Base-by-base conservation (phyloP, 1,140 invertebrate genomes). In the Glossosoma conforme region DNA sequence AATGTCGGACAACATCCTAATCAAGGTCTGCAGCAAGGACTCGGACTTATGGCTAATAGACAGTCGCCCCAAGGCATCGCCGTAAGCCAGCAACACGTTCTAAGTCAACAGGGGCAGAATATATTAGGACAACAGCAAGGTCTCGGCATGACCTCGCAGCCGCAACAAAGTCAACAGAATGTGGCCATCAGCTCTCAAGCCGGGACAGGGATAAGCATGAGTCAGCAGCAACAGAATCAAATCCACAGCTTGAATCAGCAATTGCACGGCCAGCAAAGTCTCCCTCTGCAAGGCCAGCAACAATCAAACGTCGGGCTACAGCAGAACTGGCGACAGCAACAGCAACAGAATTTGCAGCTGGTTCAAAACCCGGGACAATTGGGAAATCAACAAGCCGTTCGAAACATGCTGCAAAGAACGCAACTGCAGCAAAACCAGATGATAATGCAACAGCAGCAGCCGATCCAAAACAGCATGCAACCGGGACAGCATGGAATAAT, bases 361-460 rank as follows among this genome's bases (percentile, higher is more conserved):
- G 67, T 72, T 2, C 69, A 72, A 50, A 70, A 69, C 62, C 60
- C 68, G 52, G 68, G 68, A 2, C 65, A 71, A 32, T 25, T 41
- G n/a, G 8, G 18, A 9, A 28, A 25, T 18, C 70, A 72, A 54
- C 72, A 74, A 51, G 65, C 72, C 18, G 69, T 75, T 54, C 69
- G 67, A 56, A 72, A 62, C 10, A 60, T 74, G 33, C 68, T 75
- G 18, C 69, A 68, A 30, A 64, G 71, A 21, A 68, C 69, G 41
- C 67, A 68, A 24, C 70, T 72, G 43, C 67, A 67, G 18, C 76
- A 73, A 41, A 72, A 63, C 37, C 73, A 76, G 62, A 67, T 75
- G 44, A 68, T n/a, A n/a, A n/a, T 72, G 21, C 62, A 72, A 13
- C 75, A 74, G 28, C 73, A 76, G 33, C 73, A 76, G 53, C 68